phyloP scores from a whole-genome alignment of 2,113 vertebrate species.

The Oncorhynchus gorbuscha region DNA sequence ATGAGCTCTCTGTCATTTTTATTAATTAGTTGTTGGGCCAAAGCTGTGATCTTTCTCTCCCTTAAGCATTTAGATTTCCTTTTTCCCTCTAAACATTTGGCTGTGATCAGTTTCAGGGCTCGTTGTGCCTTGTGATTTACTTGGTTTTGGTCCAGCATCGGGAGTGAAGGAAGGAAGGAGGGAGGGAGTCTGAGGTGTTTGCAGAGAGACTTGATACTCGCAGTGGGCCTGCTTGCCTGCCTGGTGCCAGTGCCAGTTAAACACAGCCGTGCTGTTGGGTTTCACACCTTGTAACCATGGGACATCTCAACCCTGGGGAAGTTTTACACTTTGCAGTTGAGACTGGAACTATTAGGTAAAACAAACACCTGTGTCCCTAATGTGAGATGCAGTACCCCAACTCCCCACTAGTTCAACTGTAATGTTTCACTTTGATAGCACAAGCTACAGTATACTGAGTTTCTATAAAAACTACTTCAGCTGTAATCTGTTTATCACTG shows the following conservation, averaged over 20 bases:
- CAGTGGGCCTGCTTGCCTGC: conserved; percentile 43
- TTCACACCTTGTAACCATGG: conserved; percentile 51
- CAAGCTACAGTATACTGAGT: too few species aligned
- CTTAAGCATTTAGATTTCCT: conserved; percentile 7
- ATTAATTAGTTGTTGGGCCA: conserved; percentile 43
- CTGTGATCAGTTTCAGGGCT: conserved; percentile 38
- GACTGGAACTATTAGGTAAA: conserved; percentile 19
- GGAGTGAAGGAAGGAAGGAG: conserved; percentile 17
- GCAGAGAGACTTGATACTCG: conserved; percentile 61
- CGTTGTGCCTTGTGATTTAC: conserved; percentile 60
- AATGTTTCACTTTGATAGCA: too few species aligned
- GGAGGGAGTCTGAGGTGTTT: conserved; percentile 39
- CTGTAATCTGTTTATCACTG: too few species aligned
- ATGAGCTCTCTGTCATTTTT: conserved; percentile 34
- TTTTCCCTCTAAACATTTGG: conserved; percentile 45
- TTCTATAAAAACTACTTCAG: too few species aligned
- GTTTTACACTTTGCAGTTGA: conserved; percentile 45
- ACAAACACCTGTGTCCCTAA: conserved; percentile 18
- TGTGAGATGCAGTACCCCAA: neutral
- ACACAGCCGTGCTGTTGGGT: conserved; percentile 49
- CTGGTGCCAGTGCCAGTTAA: conserved; percentile 52
- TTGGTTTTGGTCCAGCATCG: conserved; percentile 45
- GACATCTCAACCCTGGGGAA: conserved; percentile 39
- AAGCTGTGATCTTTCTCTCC: conserved; percentile 44
- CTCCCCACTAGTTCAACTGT: too few species aligned